Conservation (phyloP, 1,140 invertebrate species). For the Bilobella aurantiaca region DNA sequence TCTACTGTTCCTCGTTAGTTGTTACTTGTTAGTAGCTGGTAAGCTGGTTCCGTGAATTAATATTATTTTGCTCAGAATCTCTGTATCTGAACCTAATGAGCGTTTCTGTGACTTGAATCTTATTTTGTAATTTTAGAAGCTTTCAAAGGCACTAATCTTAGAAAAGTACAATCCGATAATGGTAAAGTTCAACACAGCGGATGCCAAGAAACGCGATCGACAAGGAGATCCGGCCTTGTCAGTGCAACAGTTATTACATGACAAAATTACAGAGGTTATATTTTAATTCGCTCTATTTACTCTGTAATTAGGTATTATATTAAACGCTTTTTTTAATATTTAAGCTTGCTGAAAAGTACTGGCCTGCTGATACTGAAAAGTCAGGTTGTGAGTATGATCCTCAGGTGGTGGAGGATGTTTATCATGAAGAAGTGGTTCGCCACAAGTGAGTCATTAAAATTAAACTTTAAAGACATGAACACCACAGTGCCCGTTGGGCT, state of each 20-base stretch:
- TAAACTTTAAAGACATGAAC: not conserved
- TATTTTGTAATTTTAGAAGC: too few relatives aligned
- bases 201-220: constrained; percentile 19
- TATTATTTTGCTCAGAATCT: too few relatives aligned
- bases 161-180: too few relatives aligned
- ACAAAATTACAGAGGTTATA: constrained; percentile 66
- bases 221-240: constrained; percentile 45
- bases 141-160: too few relatives aligned
- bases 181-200: constrained; percentile 33
- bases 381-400: constrained; percentile 37
- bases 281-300: too few relatives aligned
- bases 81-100: too few relatives aligned
- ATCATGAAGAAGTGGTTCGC: constrained; percentile 40
- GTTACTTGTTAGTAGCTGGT: too few relatives aligned
- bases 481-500: too few relatives aligned
- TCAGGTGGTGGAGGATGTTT: constrained; percentile 42
- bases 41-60: too few relatives aligned
- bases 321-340: constrained; percentile 15
- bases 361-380: constrained; percentile 37
- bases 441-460: constrained; percentile 38
- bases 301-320: too few relatives aligned
- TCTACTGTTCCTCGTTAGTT: too few relatives aligned
- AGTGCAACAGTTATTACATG: constrained; percentile 71
- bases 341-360: constrained; percentile 40
- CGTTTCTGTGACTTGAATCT: too few relatives aligned